These are phyloP conservation scores for Chaetura pelagica DNA, from an alignment of 2,113 vertebrate species.

Conservation along the genomic window DNA sequence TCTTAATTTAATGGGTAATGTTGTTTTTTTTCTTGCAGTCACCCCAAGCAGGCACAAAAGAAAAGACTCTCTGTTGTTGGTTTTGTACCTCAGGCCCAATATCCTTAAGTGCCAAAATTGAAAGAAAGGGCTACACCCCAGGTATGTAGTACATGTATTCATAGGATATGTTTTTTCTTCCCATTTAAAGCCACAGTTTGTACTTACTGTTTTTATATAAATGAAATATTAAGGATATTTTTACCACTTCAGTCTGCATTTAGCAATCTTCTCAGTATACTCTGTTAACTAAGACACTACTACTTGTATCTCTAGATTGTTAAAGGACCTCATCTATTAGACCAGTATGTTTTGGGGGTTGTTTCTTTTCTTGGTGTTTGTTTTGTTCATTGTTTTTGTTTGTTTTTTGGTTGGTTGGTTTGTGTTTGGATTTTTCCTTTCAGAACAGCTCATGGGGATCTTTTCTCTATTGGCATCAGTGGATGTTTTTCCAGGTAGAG, in stretches of 20 bases:
- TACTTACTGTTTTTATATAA: background rate
- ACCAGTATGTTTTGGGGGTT: background rate
- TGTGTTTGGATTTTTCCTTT: background rate
- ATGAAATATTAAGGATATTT: background rate
- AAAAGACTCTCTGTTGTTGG: conserved; percentile 98
- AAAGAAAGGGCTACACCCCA: conserved; percentile 98
- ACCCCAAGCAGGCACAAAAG: conserved; percentile 97
- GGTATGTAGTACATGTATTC: conserved; percentile 74
- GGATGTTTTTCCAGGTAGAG: background rate
- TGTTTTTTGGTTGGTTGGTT: background rate
- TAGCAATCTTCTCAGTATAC: background rate
- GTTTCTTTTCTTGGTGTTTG: too few relatives aligned
- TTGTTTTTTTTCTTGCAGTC: conserved; percentile 79
- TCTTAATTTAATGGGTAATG: background rate
- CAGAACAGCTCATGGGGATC: background rate
- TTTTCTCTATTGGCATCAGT: background rate
- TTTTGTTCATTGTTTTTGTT: too few relatives aligned
- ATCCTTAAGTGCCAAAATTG: conserved; percentile 99
- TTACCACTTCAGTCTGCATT: background rate
- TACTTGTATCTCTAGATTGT: background rate
- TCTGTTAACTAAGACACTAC: background rate
- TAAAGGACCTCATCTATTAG: background rate
- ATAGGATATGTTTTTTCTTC: background rate
- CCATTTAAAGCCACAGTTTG: background rate
- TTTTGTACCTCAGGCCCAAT: conserved; percentile 99